These are phyloP conservation scores for Parauchenoglanis ngamensis DNA, from an alignment of 2,797 vertebrate species.

Conservation along the genomic window DNA sequence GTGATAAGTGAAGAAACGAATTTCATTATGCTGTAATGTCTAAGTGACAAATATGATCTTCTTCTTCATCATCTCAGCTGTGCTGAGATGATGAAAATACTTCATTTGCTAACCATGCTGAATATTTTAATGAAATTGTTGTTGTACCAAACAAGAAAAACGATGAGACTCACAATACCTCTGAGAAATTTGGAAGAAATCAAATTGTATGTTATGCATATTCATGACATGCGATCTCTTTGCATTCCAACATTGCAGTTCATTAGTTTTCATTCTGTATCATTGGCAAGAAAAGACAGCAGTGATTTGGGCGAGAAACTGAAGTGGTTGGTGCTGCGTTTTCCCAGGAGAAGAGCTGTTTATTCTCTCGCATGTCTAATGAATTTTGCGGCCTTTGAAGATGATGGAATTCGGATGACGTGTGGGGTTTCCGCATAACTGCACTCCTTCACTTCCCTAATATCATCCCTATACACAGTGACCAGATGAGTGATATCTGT, in stretches of 20 bases:
- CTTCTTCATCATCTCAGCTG: not conserved
- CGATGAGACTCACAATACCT: not conserved
- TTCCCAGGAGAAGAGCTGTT: constrained; percentile 70
- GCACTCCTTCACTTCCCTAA: not conserved
- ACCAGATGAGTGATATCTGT: not conserved
- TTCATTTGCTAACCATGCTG: not conserved
- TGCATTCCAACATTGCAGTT: constrained; percentile 1
- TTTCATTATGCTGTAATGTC: no score
- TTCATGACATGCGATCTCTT: not conserved
- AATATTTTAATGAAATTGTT: constrained; percentile 1
- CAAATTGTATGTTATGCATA: constrained; percentile 11
- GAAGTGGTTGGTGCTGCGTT: constrained; percentile 55
- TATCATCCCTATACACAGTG: not conserved
- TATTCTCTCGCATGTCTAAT: constrained; percentile 71
- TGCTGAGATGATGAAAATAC: not conserved
- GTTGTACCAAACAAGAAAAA: not conserved
- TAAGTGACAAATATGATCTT: no score
- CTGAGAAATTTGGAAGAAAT: constrained; percentile 1
- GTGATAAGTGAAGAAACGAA: no score
- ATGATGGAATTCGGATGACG: constrained; percentile 71
- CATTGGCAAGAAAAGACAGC: not conserved
- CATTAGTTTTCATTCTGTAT: constrained; percentile 20
- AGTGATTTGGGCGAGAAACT: not conserved
- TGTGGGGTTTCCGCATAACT: not conserved
- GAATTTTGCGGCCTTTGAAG: constrained; percentile 72